Percentiles rank a stretch among this genome's conserved stretches.
These are phyloP conservation scores for Plectrocnemia conspersa DNA, from an alignment of 1,140 invertebrate genomes.

Conservation along the genomic window DNA sequence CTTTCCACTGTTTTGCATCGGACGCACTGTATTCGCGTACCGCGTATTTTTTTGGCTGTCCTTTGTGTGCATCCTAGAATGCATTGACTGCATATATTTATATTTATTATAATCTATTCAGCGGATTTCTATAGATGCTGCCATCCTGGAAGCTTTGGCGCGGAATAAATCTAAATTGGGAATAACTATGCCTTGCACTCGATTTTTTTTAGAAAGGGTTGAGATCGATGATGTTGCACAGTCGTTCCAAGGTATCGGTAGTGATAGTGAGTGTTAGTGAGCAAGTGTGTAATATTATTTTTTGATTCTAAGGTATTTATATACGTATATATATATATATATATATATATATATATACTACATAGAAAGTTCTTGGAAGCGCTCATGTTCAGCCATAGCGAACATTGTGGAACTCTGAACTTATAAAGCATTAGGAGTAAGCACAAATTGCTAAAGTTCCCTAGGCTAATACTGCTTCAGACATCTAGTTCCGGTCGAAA, in stretches of 20 bases:
- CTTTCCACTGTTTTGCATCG: slow-evolving; percentile 27
- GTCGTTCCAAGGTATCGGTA: too few relatives aligned
- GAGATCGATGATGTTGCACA: too few relatives aligned
- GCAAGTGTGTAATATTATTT: too few relatives aligned
- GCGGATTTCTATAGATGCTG: slow-evolving; percentile 31
- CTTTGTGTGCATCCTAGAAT: slow-evolving; percentile 26
- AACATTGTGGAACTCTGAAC: too few relatives aligned
- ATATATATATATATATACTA: not conserved
- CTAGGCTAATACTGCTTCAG: slow-evolving; percentile 28
- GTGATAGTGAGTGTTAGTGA: too few relatives aligned
- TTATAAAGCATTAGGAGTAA: slow-evolving; percentile 32
- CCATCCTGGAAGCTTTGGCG: slow-evolving; percentile 27
- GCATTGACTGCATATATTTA: slow-evolving; percentile 31
- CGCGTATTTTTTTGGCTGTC: slow-evolving; percentile 20
- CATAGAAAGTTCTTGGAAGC: not conserved
- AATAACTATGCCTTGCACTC: slow-evolving; percentile 18
- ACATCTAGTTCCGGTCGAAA: slow-evolving; percentile 29
- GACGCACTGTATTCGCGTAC: slow-evolving; percentile 14
- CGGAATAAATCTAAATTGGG: slow-evolving; percentile 36
- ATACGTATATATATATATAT: too few relatives aligned
- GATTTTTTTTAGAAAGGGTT: slow-evolving; percentile 18
- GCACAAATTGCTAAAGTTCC: slow-evolving; percentile 32
- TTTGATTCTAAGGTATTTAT: too few relatives aligned
- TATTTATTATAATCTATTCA: slow-evolving; percentile 36
- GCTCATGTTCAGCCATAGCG: not conserved